A percentile compares a stretch with the other conserved stretches of the same genome.
Conservation (phyloP, 2,113 vertebrate species). For the Calidris pugnax region DNA sequence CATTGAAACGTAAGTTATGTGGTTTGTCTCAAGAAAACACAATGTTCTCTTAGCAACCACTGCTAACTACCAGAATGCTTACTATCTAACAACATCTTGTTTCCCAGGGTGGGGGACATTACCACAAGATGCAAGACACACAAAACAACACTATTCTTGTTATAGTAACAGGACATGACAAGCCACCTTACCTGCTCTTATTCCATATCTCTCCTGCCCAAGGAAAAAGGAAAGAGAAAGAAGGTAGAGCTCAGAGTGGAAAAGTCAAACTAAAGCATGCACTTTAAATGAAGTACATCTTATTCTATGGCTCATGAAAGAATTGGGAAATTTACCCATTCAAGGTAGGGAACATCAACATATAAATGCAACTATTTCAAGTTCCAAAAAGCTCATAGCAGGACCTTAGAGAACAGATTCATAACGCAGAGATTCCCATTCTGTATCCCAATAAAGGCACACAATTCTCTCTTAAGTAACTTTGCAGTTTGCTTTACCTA, state of each 20-base stretch:
- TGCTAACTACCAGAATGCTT: background rate
- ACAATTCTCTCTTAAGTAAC: background rate
- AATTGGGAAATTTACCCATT: background rate
- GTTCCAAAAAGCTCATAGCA: background rate
- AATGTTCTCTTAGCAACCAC: background rate
- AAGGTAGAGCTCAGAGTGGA: background rate
- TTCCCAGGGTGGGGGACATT: fast-evolving
- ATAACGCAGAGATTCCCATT: background rate
- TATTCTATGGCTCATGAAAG: background rate
- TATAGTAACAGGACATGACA: background rate
- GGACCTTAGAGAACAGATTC: background rate
- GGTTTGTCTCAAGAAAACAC: background rate
- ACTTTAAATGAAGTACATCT: background rate
- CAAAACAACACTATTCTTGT: background rate
- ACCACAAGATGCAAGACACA: background rate
- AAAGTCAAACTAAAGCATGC: background rate
- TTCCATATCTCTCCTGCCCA: background rate
- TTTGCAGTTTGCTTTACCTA: background rate
- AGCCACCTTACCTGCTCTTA: background rate
- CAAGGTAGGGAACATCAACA: background rate
- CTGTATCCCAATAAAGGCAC: background rate
- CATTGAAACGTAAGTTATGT: background rate
- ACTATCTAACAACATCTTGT: background rate
- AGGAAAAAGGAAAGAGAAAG: background rate
- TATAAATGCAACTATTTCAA: background rate